Conservation (phyloP, 2,888 invertebrate genomes). For the Blera fallax region DNA sequence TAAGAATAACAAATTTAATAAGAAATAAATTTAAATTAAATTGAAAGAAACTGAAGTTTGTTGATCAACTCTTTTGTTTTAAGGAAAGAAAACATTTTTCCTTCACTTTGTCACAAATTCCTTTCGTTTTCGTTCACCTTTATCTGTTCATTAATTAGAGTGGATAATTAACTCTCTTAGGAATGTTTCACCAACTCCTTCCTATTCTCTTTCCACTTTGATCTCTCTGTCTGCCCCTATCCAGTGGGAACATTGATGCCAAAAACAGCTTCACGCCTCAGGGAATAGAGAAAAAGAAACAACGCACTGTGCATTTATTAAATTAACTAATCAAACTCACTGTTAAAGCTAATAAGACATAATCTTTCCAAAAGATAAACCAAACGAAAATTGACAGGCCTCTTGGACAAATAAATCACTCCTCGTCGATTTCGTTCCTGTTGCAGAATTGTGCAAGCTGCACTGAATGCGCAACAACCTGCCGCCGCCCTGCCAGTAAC, state of each 20-base stretch:
- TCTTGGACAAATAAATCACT: slow-evolving; percentile 71
- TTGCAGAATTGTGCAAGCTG: slow-evolving; percentile 49
- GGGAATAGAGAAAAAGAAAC: neutral
- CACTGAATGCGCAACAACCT: slow-evolving; percentile 50
- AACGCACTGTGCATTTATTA: slow-evolving; percentile 55
- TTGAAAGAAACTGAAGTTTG: too few relatives aligned
- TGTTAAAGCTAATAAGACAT: slow-evolving; percentile 72
- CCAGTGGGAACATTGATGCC: neutral
- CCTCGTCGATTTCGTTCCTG: slow-evolving; percentile 62
- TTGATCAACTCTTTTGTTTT: slow-evolving; percentile 18
- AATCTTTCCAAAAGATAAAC: slow-evolving; percentile 68
- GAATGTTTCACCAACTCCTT: slow-evolving; percentile 13
- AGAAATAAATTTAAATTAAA: too few relatives aligned
- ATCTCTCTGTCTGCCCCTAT: neutral
- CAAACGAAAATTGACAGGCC: slow-evolving; percentile 70
- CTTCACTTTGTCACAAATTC: neutral
- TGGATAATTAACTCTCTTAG: slow-evolving; percentile 44
- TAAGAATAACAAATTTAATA: too few relatives aligned
- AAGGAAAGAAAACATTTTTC: neutral
- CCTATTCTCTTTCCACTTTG: neutral
- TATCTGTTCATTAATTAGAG: slow-evolving; percentile 9
- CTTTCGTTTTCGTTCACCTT: neutral
- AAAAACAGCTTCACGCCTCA: slow-evolving; percentile 13
- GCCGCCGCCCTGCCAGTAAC: slow-evolving; percentile 56
- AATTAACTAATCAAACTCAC: slow-evolving; percentile 73